Evolutionary conservation across 2,113 vertebrate genomes (phyloP), one percentile per base, ranked within the genome.

Genomic region (Heterocephalus glaber): DNA sequence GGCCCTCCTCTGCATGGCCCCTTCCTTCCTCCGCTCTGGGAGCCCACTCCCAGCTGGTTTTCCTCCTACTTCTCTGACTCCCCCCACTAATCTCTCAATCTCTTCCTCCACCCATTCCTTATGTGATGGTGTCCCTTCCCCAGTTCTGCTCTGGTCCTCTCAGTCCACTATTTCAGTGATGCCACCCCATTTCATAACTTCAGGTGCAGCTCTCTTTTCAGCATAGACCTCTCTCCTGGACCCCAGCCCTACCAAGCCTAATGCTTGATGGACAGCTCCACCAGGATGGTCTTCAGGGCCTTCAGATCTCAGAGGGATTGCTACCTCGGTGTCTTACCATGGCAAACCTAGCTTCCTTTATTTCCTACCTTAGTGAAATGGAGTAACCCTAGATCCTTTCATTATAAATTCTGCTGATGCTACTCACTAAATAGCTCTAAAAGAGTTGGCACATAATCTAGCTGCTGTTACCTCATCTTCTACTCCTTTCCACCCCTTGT

Each of bases 51-150:
- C 66, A 49, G 86, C 92, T 97, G 91, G 26, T 79, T 90, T 86
- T 84, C 86, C 93, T 97, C 68, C 96, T 80, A 84, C 96, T 84
- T 84, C 92, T 96, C 95, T 80, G 91, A 65, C 61, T 19, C 19
- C 41, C 58, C 41, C 90, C 4, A 77, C 44, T 33, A 47, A 30
- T 49, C 74, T 52, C 35, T 28, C 52, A n/a, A 63, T 41, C 63
- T 95, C 89, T 96, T 96, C 74, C 58, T 92, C 54, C 74, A 63
- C 26, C 10, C 58, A 68, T 86, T 89, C 63, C 86, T 83, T 86
- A 66, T 19, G 19, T 77, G 70, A 90, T 24, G 16, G 52, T 92
- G 47, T 44, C 58, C 92, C 92, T 95, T 61, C 38, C 82, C 85
- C n/a, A 92, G 47, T 82, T 93, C 77, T 88, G 79, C 81, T 92